Conservation (phyloP, 2,888 invertebrate species). For the Aphodius sticticus region DNA sequence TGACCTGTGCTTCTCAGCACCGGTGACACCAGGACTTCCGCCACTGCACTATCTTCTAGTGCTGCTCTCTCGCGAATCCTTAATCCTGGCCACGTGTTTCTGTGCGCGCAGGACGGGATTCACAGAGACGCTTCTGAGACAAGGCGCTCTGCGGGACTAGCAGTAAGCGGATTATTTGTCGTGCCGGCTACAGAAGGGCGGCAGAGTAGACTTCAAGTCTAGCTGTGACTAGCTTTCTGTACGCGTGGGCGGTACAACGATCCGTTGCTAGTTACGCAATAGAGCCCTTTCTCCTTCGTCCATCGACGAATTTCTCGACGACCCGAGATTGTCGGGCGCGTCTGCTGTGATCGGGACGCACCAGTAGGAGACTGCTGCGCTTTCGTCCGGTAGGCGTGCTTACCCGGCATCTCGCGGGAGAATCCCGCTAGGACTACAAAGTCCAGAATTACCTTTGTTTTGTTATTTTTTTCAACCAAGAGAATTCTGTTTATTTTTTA, state of each 20-base stretch:
- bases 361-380: background rate
- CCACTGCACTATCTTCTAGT: too few species aligned
- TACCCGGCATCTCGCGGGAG: background rate
- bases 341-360: background rate
- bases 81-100: too few species aligned
- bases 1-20: too few species aligned
- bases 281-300: background rate
- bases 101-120: too few species aligned
- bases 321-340: background rate
- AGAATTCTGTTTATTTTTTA: background rate
- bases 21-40: too few species aligned
- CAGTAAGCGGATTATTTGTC: background rate
- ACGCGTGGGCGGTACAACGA: background rate
- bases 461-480: too few species aligned
- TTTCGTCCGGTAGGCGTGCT: background rate
- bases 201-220: background rate
- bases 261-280: background rate
- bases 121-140: too few species aligned
- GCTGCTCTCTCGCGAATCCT: too few species aligned
- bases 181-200: background rate
- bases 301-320: background rate
- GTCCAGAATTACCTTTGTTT: background rate
- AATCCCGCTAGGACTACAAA: background rate
- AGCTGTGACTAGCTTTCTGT: background rate
- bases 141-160: background rate